Evolutionary conservation across 2,797 vertebrate species (phyloP), one percentile per base, ranked within the genome.

Genomic region (Propithecus deckenii): DNA sequence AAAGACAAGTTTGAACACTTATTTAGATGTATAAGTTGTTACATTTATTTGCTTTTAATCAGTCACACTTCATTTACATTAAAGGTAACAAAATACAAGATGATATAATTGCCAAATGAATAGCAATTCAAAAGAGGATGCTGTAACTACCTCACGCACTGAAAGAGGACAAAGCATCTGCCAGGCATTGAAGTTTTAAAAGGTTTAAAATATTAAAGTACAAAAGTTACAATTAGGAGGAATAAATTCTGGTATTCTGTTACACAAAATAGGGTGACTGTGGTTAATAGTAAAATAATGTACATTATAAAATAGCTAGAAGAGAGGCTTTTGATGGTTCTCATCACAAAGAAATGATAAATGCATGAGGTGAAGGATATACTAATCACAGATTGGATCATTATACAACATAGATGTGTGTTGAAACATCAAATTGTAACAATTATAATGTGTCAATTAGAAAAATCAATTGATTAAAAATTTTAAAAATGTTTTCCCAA

Each of bases 1-100:
- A 79, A 93, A 85, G 83, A 76, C 87, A 75, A 65, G 59, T 61
- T 46, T 91, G 32, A 75, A 88, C 65, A 71, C 93, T 79, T 52
- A 85, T 8, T 63, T 18, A n/a, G 35, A 86, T 48, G 14, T 52
- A 8, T 57, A 25, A 85, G 46, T 46, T 41, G n/a, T n/a, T 30
- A 52, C 20, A 35, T 93, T 30, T 93, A 80, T 75, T 94, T 91
- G 81, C 90, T 94, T 61, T 75, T 57, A 76, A 52, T 46, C 25
- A 20, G 55, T 88, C 86, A 72, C 4, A 43, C 61, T 84, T 69
- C 87, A 55, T 69, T 94, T 69, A 96, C 69, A 57, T 28, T 46
- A 72, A 74, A 87, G 38, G 43, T 75, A 90, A 92, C 41, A 65
- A 91, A 78, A 55, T 22, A 59, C 76, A 81, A 81, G 79, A 52